Conservation (phyloP, 2,888 invertebrate genomes). For the Cyaniris semiargus region DNA sequence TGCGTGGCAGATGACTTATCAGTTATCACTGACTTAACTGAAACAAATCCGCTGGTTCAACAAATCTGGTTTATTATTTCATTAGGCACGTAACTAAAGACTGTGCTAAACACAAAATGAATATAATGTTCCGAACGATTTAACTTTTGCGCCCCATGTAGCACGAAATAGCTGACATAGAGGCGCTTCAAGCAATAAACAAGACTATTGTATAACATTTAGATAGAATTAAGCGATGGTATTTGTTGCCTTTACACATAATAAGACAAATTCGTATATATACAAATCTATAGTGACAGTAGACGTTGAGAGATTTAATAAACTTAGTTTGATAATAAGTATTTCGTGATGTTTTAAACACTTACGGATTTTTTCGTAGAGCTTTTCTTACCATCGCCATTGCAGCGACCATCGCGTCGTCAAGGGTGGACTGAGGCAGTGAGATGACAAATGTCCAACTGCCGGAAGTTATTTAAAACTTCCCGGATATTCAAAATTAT, state of each 20-base stretch:
- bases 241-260: not conserved
- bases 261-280: not conserved
- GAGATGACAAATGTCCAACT: too few relatives aligned
- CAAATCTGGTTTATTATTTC: constrained; percentile 19
- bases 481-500: too few relatives aligned
- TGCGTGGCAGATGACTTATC: too few relatives aligned
- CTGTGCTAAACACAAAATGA: constrained; percentile 30
- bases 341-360: too few relatives aligned
- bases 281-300: not conserved
- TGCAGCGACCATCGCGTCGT: too few relatives aligned
- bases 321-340: too few relatives aligned
- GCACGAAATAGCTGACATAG: constrained; percentile 32
- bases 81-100: not conserved
- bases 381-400: too few relatives aligned
- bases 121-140: constrained; percentile 34
- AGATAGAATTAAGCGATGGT: not conserved
- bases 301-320: not conserved
- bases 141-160: constrained; percentile 32
- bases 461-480: too few relatives aligned
- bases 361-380: too few relatives aligned
- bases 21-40: too few relatives aligned
- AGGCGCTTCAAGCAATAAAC: constrained; percentile 29
- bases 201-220: not conserved
- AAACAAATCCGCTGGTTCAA: too few relatives aligned
- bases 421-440: too few relatives aligned